phyloP scores from a whole-genome alignment of 2,797 vertebrate genomes.

The Lycodopsis pacificus region DNA sequence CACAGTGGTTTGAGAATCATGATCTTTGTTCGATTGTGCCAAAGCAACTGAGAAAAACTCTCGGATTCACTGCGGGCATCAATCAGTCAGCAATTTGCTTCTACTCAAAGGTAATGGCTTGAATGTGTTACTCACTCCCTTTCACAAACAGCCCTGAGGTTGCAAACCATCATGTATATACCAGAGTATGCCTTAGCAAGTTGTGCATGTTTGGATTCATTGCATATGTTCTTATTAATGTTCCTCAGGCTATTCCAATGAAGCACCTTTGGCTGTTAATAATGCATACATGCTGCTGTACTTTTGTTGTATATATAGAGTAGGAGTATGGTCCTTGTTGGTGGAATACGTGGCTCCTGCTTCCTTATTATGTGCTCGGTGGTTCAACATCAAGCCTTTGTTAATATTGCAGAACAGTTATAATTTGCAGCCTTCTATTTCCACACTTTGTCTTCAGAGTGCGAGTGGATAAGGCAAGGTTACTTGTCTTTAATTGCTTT shows the following conservation, averaged over 20 bases:
- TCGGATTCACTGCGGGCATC: background rate
- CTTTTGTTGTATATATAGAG: background rate
- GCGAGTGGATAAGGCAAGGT: background rate
- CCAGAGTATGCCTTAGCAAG: background rate
- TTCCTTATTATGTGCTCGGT: background rate
- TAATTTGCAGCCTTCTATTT: slow-evolving; percentile 18
- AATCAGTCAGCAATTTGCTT: background rate
- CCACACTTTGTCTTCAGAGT: slow-evolving; percentile 5
- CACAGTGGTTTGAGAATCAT: background rate
- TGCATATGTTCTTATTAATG: background rate
- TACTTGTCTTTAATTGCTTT: slow-evolving; percentile 55
- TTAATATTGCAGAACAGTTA: slow-evolving; percentile 8
- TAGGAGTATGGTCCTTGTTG: background rate
- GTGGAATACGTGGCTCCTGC: background rate
- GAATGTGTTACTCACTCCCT: background rate
- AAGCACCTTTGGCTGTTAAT: background rate
- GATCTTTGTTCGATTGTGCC: background rate
- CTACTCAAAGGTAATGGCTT: background rate
- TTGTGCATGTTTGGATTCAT: background rate
- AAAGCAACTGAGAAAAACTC: background rate
- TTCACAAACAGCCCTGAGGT: background rate
- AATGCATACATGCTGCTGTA: background rate
- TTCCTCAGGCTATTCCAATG: background rate
- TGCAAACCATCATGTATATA: background rate
- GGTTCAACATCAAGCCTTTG: slow-evolving; percentile 6